Evolutionary conservation across 2,113 vertebrate species (phyloP).

Genomic region (Chiloscyllium plagiosum): DNA sequence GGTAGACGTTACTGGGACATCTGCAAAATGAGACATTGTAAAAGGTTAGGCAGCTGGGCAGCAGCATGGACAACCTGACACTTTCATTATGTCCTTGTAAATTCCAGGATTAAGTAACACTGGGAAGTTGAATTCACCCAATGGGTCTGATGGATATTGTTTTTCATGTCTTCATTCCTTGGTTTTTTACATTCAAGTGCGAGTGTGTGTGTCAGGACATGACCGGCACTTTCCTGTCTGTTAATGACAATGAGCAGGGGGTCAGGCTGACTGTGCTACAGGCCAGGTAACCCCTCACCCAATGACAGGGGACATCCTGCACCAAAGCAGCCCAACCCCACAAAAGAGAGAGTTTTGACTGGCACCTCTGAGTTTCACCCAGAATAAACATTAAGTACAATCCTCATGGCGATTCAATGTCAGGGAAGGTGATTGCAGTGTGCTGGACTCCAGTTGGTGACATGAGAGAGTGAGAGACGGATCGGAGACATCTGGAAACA

Average conservation of each 20-base stretch:
- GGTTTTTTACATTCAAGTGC: not conserved
- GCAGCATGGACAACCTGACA: not conserved
- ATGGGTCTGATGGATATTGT: not conserved
- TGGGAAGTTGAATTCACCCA: not conserved
- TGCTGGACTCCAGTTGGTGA: no score
- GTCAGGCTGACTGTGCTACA: not conserved
- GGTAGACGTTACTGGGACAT: constrained; percentile 76
- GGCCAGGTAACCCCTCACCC: not conserved
- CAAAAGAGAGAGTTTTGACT: not conserved
- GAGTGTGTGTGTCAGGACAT: not conserved
- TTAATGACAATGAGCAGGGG: not conserved
- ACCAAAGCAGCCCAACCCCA: not conserved
- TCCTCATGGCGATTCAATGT: not conserved
- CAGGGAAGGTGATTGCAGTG: not conserved
- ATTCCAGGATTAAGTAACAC: not conserved
- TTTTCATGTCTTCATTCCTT: not conserved
- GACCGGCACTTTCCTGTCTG: not conserved
- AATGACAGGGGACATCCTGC: not conserved
- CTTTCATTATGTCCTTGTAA: not conserved
- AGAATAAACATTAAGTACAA: not conserved
- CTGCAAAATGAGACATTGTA: constrained; percentile 53
- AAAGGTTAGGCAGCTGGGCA: not conserved
- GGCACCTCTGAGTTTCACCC: not conserved
- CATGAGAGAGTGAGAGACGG: not conserved
- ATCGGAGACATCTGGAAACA: not conserved